Evolutionary conservation across 2,113 vertebrate genomes (phyloP).

Genomic region (Rallus limicola): DNA sequence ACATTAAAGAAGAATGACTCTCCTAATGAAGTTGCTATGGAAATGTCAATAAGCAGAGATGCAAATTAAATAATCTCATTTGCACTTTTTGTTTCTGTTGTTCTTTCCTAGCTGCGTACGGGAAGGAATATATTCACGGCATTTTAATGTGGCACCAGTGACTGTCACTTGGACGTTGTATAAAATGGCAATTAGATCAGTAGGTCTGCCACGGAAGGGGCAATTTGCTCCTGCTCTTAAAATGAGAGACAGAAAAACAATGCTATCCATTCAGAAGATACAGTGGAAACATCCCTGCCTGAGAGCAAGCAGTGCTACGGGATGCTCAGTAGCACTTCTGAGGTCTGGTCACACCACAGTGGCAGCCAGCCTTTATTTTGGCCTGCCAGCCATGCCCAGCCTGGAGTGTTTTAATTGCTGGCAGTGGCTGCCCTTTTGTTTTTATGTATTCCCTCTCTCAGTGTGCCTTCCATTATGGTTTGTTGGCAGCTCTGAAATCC

Average conservation of each 20-base stretch:
- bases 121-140: neutral
- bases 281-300: neutral
- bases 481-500: neutral
- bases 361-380: neutral
- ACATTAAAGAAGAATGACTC: neutral
- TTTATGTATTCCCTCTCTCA: constrained; percentile 43
- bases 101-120: neutral
- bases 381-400: constrained; percentile 47
- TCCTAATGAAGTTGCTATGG: neutral
- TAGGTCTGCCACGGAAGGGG: neutral
- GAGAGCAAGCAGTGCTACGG: neutral
- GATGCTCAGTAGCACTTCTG: neutral
- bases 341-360: neutral
- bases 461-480: constrained; percentile 37
- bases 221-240: neutral
- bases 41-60: constrained; percentile 15
- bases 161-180: neutral
- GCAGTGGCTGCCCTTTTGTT: constrained; percentile 22
- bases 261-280: neutral
- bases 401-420: constrained; percentile 55
- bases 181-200: constrained; percentile 13
- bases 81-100: constrained; percentile 13
- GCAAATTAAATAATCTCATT: neutral
- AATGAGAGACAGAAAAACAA: neutral
- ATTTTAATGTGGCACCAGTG: neutral